Evolutionary conservation across 2,113 vertebrate species (phyloP).

Genomic region (Tenebrosternarchus preto): DNA sequence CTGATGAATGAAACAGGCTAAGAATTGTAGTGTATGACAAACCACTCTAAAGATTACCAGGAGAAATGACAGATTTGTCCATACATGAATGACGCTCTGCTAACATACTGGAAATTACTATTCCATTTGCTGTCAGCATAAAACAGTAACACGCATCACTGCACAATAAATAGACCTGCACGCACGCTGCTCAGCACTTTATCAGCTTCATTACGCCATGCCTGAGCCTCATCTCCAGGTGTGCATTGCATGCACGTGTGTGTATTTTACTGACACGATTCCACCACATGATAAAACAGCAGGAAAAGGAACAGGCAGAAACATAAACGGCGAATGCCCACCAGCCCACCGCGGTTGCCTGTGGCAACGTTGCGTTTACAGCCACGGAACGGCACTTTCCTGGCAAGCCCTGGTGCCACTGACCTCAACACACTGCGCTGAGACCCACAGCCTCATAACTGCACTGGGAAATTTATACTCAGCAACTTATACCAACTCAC

Average conservation of each 20-base stretch:
- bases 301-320: conserved; percentile 33
- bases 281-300: neutral
- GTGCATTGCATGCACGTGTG: neutral
- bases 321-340: conserved; percentile 46
- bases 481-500: conserved; percentile 6
- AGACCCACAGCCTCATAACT: neutral
- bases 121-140: conserved; percentile 27
- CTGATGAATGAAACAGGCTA: neutral
- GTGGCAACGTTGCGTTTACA: conserved; percentile 29
- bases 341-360: neutral
- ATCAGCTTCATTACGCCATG: conserved; percentile 35
- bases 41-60: neutral
- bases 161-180: conserved; percentile 25
- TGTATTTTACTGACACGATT: neutral
- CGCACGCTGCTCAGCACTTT: conserved; percentile 33
- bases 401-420: neutral
- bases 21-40: too few species aligned
- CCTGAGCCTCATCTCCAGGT: conserved; percentile 19
- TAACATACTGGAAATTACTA: conserved; percentile 31
- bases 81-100: conserved; percentile 23
- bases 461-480: conserved; percentile 16
- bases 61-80: conserved; percentile 33
- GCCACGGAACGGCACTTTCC: conserved; percentile 27
- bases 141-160: conserved; percentile 20
- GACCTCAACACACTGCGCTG: conserved; percentile 26